Evolutionary conservation across 2,888 invertebrate species (phyloP), one percentile per base, ranked within the genome.

Genomic region (Dicyrtomina minuta): DNA sequence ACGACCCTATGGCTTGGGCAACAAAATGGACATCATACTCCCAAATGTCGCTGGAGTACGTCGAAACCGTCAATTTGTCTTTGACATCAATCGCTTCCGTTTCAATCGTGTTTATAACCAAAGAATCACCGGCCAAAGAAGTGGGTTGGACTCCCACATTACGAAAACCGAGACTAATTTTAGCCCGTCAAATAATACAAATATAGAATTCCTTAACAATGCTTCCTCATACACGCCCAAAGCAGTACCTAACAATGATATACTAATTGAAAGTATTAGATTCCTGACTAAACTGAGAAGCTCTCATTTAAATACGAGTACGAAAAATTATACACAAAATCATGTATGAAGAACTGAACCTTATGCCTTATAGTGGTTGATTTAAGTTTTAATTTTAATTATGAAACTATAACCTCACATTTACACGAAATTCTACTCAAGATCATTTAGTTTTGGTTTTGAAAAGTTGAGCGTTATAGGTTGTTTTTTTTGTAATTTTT

Each of bases 151-250:
- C 12, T 13, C 15, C 5, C 12, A 5, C 1, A 24, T 66, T 27
- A 41, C 66, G 12, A 2, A 41, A 15, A 66, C 66, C 1, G 66
- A 66, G 24, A 55, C 66, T 3, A 53, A 55, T 66, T 66, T 55
- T 17, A 66, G 66, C 17, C 66, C 66, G 1, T 66, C 66, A 22
- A 66, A 66, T 41, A 4, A 55, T 17, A 66, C 66, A 8, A 66
- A 66, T 66, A 41, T 44, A 10, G 22, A 41, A 39, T 55, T 55
- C 8, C 27, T 20, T 12, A 5, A 17, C 15, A 33, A 39, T 22
- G 27, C 13, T n/a, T 12, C 15, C 2, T 33, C 66, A 26, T 66
- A 55, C 49, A 49, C 53, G 20, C 66, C 66, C 13, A 4, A 33
- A 26, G 22, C n/a, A 39, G 53, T 41, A 15, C 66, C 66, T 1